These are phyloP conservation scores for Lytechinus variegatus DNA, from an alignment of 35 echinoderm and acorn worm species.

Conservation along the genomic window DNA sequence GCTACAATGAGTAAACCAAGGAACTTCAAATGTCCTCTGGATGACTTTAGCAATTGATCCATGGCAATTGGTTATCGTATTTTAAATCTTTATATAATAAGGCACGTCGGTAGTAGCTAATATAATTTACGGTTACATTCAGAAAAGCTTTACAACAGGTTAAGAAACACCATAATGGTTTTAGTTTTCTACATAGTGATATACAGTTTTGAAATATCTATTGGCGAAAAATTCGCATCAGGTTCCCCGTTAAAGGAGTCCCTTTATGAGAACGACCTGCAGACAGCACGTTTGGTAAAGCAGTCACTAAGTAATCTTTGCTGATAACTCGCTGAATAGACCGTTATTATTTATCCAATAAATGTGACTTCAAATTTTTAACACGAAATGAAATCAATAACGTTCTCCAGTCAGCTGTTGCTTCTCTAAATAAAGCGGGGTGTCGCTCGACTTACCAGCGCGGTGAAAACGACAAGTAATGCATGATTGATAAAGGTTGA, in stretches of 20 bases:
- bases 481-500: not conserved
- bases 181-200: not conserved
- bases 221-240: no score
- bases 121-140: not conserved
- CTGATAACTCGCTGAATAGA: not conserved
- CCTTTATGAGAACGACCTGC: no score
- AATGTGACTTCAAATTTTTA: not conserved
- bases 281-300: not conserved
- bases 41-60: not conserved
- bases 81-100: not conserved
- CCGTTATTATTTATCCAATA: not conserved
- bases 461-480: not conserved
- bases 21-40: not conserved
- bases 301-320: not conserved
- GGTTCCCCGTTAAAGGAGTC: no score
- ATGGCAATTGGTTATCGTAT: not conserved
- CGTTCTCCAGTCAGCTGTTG: not conserved
- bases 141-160: not conserved
- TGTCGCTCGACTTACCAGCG: not conserved
- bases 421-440: not conserved
- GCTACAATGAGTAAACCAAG: not conserved
- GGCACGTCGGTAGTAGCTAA: not conserved
- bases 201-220: no score
- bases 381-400: conserved; percentile 19
- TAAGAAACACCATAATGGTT: not conserved